A percentile compares a stretch with the other conserved stretches of the same genome.
phyloP scores from a whole-genome alignment of 2,797 vertebrate species.

The Sus cebifrons region DNA sequence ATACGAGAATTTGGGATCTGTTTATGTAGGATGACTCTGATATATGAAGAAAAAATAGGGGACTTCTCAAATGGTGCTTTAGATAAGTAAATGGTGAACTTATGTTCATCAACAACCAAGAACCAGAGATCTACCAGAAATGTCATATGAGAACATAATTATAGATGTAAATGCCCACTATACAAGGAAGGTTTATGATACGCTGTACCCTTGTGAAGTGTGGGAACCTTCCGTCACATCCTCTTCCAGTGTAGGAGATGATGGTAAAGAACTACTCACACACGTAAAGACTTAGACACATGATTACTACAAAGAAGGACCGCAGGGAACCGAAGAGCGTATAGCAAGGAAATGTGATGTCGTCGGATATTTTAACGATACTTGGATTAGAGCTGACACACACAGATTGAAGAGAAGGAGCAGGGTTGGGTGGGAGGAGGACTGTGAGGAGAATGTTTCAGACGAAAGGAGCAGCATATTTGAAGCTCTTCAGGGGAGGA shows the following conservation, averaged over 20 bases:
- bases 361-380: not conserved
- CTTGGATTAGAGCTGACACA: constrained; percentile 19
- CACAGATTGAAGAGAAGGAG: not conserved
- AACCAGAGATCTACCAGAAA: constrained; percentile 21
- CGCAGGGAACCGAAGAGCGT: not conserved
- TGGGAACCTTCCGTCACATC: not conserved
- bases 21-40: constrained; percentile 42
- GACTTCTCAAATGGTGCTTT: not conserved
- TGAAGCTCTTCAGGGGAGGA: not conserved
- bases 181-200: not conserved
- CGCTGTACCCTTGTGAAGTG: not conserved
- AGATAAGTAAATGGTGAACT: constrained; percentile 17
- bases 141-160: not conserved
- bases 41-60: not conserved
- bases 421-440: not conserved
- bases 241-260: not conserved
- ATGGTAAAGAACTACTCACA: not conserved
- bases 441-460: not conserved
- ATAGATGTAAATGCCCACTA: not conserved
- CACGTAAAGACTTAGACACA: not conserved
- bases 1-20: not conserved
- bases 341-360: not conserved
- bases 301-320: not conserved
- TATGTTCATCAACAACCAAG: not conserved
- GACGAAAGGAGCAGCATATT: not conserved